Base-by-base conservation (phyloP, 2,113 vertebrate species). In the Haemorhous mexicanus region DNA sequence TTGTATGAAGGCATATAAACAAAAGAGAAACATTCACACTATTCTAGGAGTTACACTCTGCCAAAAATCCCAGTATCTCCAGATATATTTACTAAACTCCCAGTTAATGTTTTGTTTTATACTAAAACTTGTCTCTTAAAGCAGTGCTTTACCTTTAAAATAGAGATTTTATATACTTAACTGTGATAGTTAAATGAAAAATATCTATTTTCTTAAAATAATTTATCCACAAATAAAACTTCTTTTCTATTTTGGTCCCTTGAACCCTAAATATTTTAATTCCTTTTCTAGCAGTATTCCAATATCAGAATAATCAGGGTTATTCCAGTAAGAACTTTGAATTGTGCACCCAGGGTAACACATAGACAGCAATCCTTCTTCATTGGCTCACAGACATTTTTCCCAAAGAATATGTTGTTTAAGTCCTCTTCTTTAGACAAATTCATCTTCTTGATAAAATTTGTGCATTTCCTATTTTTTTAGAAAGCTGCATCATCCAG, bases 41-140 rank as follows among this genome's bases (percentile, higher is more conserved):
- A 64, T 91, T 74, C 81, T 88, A 77, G 37, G 84, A 92, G 28
- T 67, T 90, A 84, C 18, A 43, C 50, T 90, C 74, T 92, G 92
- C 82, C 91, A 96, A 96, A 97, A 97, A 94, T 86, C 52, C 43
- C 44, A 59, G n/a, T 89, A 77, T 67, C 81, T 92, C 44, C 62
- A 93, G 80, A 90, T 28, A 66, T 72, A 87, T 86, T 94, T 92
- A 94, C 85, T 64, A 53, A 93, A 72, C 33, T 82, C 41, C 28
- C 44, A 82, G 64, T 30, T 89, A 87, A 90, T 82, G 41, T 64
- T 95, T 78, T 94, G 8, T 8, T 93, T 87, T 56, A 37, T 33
- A 56, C 23, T 82, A 84, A 86, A 90, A 64, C 32, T 87, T 58
- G 18, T 53, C 35, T 91, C 84, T 64, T 75, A 69, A 73, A 94